Evolutionary conservation across 2,888 invertebrate species (phyloP), one percentile per base, ranked within the genome.

Genomic region (Aleiodes alternator): DNA sequence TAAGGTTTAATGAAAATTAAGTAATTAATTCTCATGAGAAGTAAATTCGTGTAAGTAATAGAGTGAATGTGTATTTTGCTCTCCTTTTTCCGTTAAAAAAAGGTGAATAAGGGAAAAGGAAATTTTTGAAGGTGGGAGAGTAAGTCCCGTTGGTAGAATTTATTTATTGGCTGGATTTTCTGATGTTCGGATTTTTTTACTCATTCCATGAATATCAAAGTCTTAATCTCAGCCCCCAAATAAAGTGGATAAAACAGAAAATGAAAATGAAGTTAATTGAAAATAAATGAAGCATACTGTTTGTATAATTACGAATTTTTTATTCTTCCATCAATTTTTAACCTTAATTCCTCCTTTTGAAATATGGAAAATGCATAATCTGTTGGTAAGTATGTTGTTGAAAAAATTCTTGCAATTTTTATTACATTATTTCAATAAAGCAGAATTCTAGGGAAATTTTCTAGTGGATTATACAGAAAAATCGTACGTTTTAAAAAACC

Each of bases 201-300:
- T 85, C 84, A 84, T 83, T 85, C 84, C 83, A 81, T 82, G 82
- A 83, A 79, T 80, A 64, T 82, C 82, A 81, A 84, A 82, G 23
- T 23, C 84, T 81, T 84, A 79, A 83, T 86, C 85, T 84, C 85
- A 84, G 84, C 84, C 85, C 84, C 84, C 82, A 82, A 84, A 83
- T 84, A 78, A 80, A 56, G 43, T 74, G 71, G 53, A 76, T 23
- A 2, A 23, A 23, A 23, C 23, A 79, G 81, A 79, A 77, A 69
- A 55, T 53, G 64, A 64, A 5, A 72, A 76, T 80, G 79, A 76
- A 80, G 74, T 79, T 80, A 80, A 81, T 77, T 69, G 79, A 78
- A 82, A 80, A 78, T 79, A 82, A 79, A 81, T 50, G 51, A 68
- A 78, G 78, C 80, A 79, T 81, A 80, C 81, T 78, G 80, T 81